Conservation (phyloP, 2,797 vertebrate species). For the Balearica regulorum region DNA sequence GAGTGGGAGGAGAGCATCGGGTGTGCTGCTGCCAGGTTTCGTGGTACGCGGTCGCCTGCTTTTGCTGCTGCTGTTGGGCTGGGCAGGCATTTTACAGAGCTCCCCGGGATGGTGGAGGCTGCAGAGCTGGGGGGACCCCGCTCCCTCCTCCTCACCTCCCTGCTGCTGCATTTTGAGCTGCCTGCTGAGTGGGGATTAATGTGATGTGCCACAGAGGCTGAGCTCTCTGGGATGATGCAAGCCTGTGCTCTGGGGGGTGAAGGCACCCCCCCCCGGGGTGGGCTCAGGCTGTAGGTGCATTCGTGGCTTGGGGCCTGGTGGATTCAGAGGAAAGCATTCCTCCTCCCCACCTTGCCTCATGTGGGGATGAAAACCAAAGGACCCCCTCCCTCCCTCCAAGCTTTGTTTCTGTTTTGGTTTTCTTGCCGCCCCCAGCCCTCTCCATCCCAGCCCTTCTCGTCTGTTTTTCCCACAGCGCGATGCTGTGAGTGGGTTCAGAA, state of each 20-base stretch:
- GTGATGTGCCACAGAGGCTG: not conserved
- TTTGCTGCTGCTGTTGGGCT: not conserved
- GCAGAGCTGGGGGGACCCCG: not conserved
- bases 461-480: not conserved
- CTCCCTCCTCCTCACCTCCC: not conserved
- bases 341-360: not conserved
- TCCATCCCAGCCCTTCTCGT: not conserved
- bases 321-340: not conserved
- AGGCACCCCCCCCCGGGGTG: not conserved
- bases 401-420: conserved; percentile 31
- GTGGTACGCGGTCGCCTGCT: not conserved
- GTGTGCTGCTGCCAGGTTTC: not conserved
- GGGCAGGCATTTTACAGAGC: not conserved
- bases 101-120: not conserved
- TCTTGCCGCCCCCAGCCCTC: not conserved
- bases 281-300: not conserved
- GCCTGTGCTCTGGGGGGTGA: not conserved
- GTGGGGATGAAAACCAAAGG: not conserved
- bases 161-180: not conserved
- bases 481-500: conserved; percentile 29
- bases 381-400: not conserved
- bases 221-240: not conserved
- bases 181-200: not conserved
- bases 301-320: rapidly evolving
- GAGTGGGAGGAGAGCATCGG: not conserved